Evolutionary conservation across 1,140 invertebrate genomes (phyloP), one percentile per base, ranked within the genome.

Genomic region (Lutraria rhynchaena): DNA sequence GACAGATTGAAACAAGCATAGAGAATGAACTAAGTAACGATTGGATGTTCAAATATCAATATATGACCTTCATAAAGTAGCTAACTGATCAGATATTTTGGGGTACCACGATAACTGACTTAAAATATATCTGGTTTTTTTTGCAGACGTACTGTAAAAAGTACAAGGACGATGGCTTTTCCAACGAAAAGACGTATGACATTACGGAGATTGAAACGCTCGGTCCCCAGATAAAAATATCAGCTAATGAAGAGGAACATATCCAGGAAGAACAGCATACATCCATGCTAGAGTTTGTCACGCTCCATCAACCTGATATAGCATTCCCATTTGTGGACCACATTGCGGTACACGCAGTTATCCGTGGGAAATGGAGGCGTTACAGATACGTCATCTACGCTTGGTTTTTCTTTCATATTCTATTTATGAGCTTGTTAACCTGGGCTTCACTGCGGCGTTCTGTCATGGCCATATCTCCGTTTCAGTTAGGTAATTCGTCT

Each of bases 201-300:
- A 57, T 57, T 4, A 57, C 55, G 4, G 55, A 57, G 15, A 57
- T 57, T 4, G 55, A 57, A 57, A 27, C 55, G 31, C 55, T 57
- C 9, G 3, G n/a, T n/a, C n/a, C 2, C 13, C 17, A 57, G 11
- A 3, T 29, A 11, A 29, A 57, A 13, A n/a, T 57, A 1, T 3
- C 4, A 2, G 55, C n/a, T 27, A 57, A 22, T 27, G 22, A 57
- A 5, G 13, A 57, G 24, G 55, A 57, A 27, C 1, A 27, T 27
- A 57, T 57, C 55, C 27, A 33, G 37, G 13, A 7, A 4, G 57
- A 60, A 2, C 29, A 60, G 3, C 57, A 60, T 35, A 33, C 33
- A 17, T 57, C 9, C n/a, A n/a, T n/a, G n/a, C n/a, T n/a, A n/a
- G n/a, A n/a, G n/a, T n/a, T n/a, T n/a, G n/a, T n/a, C n/a, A n/a